Evolutionary conservation across 2,888 invertebrate genomes (phyloP), one percentile per base, ranked within the genome.

Genomic region (Tetrapedia diversipes): DNA sequence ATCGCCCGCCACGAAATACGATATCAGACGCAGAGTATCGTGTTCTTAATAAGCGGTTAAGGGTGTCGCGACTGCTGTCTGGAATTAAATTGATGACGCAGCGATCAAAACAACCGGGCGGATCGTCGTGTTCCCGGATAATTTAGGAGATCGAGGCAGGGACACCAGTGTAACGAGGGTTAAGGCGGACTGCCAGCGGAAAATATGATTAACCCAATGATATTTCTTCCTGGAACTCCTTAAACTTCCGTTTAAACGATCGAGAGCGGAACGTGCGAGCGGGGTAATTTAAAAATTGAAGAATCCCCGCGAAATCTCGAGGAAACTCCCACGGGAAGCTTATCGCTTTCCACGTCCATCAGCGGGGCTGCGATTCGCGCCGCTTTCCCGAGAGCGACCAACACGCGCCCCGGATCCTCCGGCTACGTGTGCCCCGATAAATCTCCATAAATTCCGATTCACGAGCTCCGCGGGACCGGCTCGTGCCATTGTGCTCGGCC

Each of bases 381-480:
- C 43, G 54, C 29, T 41, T 70, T 64, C n/a, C n/a, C 24, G 47
- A 16, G 41, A 43, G n/a, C 61, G 49, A 67, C 71, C 65, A 54
- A 27, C 59, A 53, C 61, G 63, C 45, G 45, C 19, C 54, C 51
- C 34, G 60, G 64, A 79, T 77, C 65, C 73, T 54, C 53, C 37
- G 45, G 53, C 45, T 47, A 53, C 66, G 70, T 69, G 70, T 77
- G 73, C 72, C n/a, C n/a, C 77, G 68, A 75, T 79, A 83, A 80
- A 80, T 76, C 70, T 80, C 73, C 70, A 67, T 69, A 72, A 81
- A 81, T 72, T 80, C 83, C 78, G 60, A 80, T 80, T 73, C 80
- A 72, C 77, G 75, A 60, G 67, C 54, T 60, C 43, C 51, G 53
- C 34, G 59, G 64, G 54, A 54, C 70, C 24, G 64, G 57, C 74